Evolutionary conservation across 1,140 invertebrate genomes (phyloP).

Genomic region (Hermetia illucens): DNA sequence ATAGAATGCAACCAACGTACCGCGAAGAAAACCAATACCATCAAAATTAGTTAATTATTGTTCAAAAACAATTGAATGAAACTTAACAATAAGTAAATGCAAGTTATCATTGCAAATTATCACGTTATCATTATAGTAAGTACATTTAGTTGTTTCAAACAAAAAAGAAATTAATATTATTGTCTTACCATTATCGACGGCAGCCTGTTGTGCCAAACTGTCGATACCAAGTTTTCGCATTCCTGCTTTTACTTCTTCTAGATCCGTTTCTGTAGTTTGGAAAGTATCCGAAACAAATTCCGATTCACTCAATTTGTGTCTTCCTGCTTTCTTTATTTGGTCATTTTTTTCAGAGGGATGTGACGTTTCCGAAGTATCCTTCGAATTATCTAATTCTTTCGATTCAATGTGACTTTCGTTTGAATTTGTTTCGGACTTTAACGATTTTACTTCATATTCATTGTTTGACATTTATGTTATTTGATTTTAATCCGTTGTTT

Average conservation of each 20-base stretch:
- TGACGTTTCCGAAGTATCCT: too few relatives aligned
- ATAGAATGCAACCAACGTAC: too few relatives aligned
- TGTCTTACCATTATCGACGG: slow-evolving; percentile 26
- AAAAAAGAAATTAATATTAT: too few relatives aligned
- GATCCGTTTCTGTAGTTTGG: slow-evolving; percentile 41
- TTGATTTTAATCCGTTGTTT: neutral
- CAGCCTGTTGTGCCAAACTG: slow-evolving; percentile 25
- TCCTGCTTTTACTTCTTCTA: slow-evolving; percentile 50
- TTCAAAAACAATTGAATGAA: too few relatives aligned
- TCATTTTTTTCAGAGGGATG: too few relatives aligned
- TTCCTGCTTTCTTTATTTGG: slow-evolving; percentile 3
- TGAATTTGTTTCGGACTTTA: slow-evolving; percentile 5
- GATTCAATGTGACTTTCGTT: too few relatives aligned
- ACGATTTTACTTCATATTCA: slow-evolving; percentile 1
- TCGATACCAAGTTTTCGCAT: slow-evolving; percentile 48
- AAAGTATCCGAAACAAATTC: slow-evolving; percentile 57
- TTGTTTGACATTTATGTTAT: slow-evolving; percentile 2
- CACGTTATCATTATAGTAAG: too few relatives aligned
- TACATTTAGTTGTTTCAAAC: too few relatives aligned
- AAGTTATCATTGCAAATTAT: neutral
- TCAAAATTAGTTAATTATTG: too few relatives aligned
- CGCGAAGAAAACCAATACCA: too few relatives aligned
- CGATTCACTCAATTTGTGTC: slow-evolving; percentile 19
- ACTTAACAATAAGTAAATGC: neutral
- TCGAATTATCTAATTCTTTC: too few relatives aligned